A percentile compares a stretch with the other conserved stretches of the same genome.
Evolutionary conservation across 2,888 invertebrate species (phyloP).

Genomic region (Omphaloscelis lunosa): DNA sequence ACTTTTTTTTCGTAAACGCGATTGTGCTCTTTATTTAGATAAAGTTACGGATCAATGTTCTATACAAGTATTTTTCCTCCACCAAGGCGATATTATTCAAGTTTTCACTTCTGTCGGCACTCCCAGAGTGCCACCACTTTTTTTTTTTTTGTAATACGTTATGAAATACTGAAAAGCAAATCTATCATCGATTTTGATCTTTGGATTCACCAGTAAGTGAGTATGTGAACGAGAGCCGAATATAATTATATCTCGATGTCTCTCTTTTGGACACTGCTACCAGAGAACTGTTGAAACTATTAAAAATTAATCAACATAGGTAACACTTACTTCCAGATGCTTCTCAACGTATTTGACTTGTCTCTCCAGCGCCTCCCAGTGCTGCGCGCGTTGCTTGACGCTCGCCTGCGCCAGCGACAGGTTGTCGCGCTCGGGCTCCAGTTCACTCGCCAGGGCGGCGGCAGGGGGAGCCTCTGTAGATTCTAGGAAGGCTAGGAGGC

Average conservation of each 20-base stretch:
- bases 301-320: not conserved
- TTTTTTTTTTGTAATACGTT: not conserved
- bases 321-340: constrained; percentile 92
- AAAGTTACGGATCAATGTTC: too few species aligned
- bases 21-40: too few species aligned
- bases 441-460: constrained; percentile 93
- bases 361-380: constrained; percentile 93
- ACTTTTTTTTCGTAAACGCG: too few species aligned
- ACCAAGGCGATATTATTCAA: too few species aligned
- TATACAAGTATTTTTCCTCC: too few species aligned
- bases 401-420: constrained; percentile 96
- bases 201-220: not conserved
- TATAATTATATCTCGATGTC: not conserved
- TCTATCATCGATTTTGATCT: not conserved
- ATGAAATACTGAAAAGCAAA: not conserved
- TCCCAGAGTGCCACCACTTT: too few species aligned
- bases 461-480: constrained; percentile 96
- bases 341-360: constrained; percentile 95
- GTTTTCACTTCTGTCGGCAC: too few species aligned
- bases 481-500: constrained; percentile 97
- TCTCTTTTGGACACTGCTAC: not conserved
- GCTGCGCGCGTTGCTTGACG: constrained; percentile 93
- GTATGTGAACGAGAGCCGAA: not conserved
- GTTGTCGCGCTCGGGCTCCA: constrained; percentile 96
- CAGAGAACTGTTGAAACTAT: not conserved